Evolutionary conservation across 2,888 invertebrate genomes (phyloP).

Genomic region (Anagyrus pseudococci): DNA sequence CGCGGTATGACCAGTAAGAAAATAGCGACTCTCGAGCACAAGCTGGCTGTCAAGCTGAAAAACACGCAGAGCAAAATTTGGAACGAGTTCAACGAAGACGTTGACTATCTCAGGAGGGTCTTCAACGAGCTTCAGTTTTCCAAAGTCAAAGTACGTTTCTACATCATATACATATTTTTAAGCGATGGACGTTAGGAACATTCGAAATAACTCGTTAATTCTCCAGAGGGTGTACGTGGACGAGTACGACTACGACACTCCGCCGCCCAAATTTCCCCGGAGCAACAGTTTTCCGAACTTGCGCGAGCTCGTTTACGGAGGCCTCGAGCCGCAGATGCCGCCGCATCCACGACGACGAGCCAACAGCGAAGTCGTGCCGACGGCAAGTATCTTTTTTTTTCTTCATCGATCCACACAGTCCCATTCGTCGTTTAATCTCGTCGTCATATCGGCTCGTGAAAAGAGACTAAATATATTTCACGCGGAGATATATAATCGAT

Average conservation of each 20-base stretch:
- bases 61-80: conserved; percentile 80
- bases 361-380: conserved; percentile 57
- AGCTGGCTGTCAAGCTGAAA: conserved; percentile 78
- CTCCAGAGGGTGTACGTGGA: conserved; percentile 78
- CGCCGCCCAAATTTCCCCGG: conserved; percentile 59
- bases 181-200: background rate
- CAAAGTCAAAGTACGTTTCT: conserved; percentile 70
- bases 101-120: conserved; percentile 75
- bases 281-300: conserved; percentile 78
- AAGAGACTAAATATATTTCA: no score
- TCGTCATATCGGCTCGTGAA: no score
- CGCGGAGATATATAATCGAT: no score
- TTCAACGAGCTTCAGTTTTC: conserved; percentile 83
- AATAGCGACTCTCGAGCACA: conserved; percentile 76
- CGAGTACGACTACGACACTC: conserved; percentile 52
- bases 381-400: conserved; percentile 45
- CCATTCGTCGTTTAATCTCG: no score
- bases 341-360: conserved; percentile 57
- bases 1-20: conserved; percentile 79
- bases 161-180: background rate
- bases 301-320: conserved; percentile 63
- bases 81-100: conserved; percentile 77
- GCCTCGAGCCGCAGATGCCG: conserved; percentile 44
- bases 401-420: background rate
- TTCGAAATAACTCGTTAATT: background rate